These are phyloP conservation scores for Ibycter americanus DNA, from an alignment of 2,797 vertebrate species.

Conservation along the genomic window DNA sequence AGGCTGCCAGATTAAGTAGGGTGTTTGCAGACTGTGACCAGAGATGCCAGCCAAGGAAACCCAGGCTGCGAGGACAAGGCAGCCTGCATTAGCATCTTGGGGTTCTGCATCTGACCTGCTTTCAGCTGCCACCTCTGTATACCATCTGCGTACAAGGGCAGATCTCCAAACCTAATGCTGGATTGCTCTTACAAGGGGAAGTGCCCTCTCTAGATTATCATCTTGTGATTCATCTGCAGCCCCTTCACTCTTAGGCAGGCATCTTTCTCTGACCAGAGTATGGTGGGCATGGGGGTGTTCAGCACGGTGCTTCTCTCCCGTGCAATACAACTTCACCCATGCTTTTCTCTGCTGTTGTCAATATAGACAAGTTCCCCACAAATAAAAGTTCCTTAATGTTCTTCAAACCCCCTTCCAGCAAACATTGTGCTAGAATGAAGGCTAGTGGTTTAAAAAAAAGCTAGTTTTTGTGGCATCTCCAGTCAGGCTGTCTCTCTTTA, in stretches of 20 bases:
- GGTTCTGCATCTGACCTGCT: neutral
- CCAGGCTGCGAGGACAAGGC: neutral
- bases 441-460: neutral
- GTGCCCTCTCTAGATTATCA: neutral
- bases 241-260: neutral
- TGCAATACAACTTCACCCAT: neutral
- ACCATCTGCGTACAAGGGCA: rapidly evolving
- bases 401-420: neutral
- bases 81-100: neutral
- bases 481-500: neutral
- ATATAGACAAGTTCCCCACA: neutral
- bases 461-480: neutral
- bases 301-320: neutral
- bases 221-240: neutral
- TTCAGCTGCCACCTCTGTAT: neutral
- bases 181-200: neutral
- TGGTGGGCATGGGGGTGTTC: neutral
- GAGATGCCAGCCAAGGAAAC: neutral
- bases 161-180: neutral
- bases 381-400: neutral
- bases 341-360: neutral
- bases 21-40: neutral
- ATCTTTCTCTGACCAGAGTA: neutral
- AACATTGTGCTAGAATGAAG: neutral
- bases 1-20: neutral